Base-by-base conservation (phyloP, 1,140 invertebrate species). In the Cyclina sinensis region DNA sequence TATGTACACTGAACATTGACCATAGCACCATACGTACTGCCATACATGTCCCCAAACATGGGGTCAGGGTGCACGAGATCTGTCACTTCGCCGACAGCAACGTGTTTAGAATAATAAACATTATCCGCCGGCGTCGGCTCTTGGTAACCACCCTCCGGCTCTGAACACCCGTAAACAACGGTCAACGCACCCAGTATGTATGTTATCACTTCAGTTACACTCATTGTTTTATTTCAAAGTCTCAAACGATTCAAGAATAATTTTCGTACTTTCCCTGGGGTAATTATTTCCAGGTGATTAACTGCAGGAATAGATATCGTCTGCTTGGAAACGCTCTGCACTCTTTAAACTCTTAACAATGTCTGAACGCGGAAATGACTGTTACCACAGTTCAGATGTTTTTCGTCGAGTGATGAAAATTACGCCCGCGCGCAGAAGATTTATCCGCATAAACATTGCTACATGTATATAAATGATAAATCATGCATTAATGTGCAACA, bases 1-100 rank as follows among this genome's bases (percentile, higher is more conserved):
- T 84, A 84, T 21, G 32, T 84, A 62, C 82, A 84, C 27, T 73
- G 82, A 5, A 84, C 82, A 11, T 62, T 73, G 18, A 84, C 82
- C 62, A 70, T 84, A 14, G 65, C 82, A 48, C 82, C 82, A 46
- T 84, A 84, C 3, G 65, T 73, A 27, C 21, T 54, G 30, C 21
- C 73, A 79, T 48, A 84, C 81, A 27, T 74, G 21, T 65, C 82
- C 18, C 70, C 70, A 39, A 57, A 85, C 65, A 37, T 24, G 3
- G 83, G 83, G 30, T 85, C 83, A 5, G 59, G 59, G 24, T 27
- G 21, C 11, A 54, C 2, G 27, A 68, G 21, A 11, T 14, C 18
- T 16, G 65, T 85, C 9, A 85, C 83, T 54, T 85, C 30, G 11
- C 83, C 83, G 30, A 85, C 68, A 0, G 59, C 70, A 3, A 85